These are phyloP conservation scores for Seira musarum DNA, from an alignment of 2,888 invertebrate species.

Conservation along the genomic window DNA sequence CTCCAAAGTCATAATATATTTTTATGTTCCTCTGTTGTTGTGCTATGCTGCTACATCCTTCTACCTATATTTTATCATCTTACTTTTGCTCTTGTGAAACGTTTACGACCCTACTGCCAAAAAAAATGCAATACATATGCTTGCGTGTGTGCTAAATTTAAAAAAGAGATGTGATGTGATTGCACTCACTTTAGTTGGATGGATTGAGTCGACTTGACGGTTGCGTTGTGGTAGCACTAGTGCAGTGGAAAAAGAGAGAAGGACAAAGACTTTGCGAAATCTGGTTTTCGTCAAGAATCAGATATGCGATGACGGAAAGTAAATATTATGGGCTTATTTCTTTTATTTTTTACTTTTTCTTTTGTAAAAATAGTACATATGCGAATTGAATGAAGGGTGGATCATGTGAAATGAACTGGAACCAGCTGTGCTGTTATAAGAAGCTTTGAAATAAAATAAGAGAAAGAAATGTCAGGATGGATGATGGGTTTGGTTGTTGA, in stretches of 20 bases:
- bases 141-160: constrained; percentile 51
- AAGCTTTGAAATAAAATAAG: neutral
- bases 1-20: constrained; percentile 5
- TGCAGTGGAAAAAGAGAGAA: too few species aligned
- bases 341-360: too few species aligned
- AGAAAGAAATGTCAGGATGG: constrained; percentile 17
- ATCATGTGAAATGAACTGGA: constrained; percentile 54
- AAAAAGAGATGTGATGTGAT: constrained; percentile 51
- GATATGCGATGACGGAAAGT: too few species aligned
- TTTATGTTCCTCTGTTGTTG: too few species aligned
- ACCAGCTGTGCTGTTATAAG: constrained; percentile 24
- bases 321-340: too few species aligned
- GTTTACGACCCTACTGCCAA: constrained; percentile 32
- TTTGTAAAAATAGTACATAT: too few species aligned
- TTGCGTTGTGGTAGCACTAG: too few species aligned
- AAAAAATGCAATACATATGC: constrained; percentile 25
- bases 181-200: neutral
- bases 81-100: too few species aligned
- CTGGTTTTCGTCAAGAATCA: neutral
- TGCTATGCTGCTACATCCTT: too few species aligned
- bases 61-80: too few species aligned
- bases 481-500: neutral
- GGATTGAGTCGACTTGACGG: constrained; percentile 1
- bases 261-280: constrained; percentile 51
- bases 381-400: neutral